Evolutionary conservation across 2,797 vertebrate genomes (phyloP).

Genomic region (Coreius guichenoti): DNA sequence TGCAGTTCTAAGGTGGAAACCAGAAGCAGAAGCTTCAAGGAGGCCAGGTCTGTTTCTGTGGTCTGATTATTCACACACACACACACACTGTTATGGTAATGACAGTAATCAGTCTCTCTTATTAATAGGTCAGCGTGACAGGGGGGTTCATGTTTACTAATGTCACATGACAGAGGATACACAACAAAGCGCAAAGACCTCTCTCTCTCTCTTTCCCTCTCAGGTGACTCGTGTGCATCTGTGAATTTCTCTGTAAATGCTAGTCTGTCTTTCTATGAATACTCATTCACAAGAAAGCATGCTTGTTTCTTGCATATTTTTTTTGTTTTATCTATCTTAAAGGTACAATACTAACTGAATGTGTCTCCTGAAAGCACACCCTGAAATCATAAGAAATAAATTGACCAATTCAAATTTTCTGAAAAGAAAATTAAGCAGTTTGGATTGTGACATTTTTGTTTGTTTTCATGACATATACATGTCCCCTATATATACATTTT

Average conservation of each 20-base stretch:
- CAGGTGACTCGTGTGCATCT: background rate
- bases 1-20: constrained; percentile 7
- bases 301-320: no score
- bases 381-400: background rate
- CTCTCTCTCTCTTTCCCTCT: background rate
- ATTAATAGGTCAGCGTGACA: constrained; percentile 43
- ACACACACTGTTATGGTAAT: constrained; percentile 31
- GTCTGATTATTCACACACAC: background rate
- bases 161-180: constrained; percentile 34
- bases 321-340: background rate
- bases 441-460: background rate
- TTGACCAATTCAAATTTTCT: background rate
- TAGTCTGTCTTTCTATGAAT: background rate
- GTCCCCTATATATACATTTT: background rate
- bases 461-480: background rate
- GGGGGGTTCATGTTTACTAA: constrained; percentile 11
- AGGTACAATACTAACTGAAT: background rate
- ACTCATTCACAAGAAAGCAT: background rate
- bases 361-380: background rate
- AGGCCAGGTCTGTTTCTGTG: background rate
- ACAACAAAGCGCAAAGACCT: constrained; percentile 2
- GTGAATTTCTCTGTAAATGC: background rate
- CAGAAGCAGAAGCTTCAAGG: background rate
- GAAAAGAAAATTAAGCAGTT: background rate
- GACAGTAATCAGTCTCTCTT: constrained; percentile 21